Conservation (phyloP, 2,797 vertebrate genomes). For the Peromyscus nudipes region DNA sequence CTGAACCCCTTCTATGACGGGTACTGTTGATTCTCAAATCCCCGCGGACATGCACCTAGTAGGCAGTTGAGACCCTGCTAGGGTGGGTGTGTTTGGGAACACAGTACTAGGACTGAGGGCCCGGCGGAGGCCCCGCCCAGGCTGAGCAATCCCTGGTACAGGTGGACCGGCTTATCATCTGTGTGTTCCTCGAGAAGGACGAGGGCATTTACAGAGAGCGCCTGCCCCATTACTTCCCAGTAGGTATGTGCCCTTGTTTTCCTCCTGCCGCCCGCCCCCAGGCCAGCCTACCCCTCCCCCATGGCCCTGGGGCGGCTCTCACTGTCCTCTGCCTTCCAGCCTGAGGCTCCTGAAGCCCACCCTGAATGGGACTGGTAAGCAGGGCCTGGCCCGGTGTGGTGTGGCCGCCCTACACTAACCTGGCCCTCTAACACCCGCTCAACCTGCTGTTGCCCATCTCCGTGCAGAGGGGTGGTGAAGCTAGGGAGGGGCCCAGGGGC, state of each 20-base stretch:
- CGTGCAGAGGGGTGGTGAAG: constrained; percentile 5
- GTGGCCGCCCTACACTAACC: constrained; percentile 69
- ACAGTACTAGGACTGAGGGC: background rate
- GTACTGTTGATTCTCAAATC: too few relatives aligned
- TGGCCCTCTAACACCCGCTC: constrained; percentile 51
- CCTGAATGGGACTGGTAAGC: constrained; percentile 83
- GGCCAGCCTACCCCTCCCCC: background rate
- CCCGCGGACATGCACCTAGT: too few relatives aligned
- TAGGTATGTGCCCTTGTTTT: constrained; percentile 85
- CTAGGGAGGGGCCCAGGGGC: background rate
- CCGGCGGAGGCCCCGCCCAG: rapidly evolving
- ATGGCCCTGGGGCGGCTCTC: constrained; percentile 17
- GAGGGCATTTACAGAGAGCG: constrained; percentile 91
- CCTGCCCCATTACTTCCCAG: constrained; percentile 93
- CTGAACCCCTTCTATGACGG: background rate
- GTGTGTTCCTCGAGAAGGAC: constrained; percentile 93
- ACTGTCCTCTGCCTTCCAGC: constrained; percentile 85
- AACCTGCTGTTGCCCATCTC: background rate
- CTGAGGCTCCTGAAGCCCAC: constrained; percentile 75
- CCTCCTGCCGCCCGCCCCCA: rapidly evolving
- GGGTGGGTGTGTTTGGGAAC: background rate
- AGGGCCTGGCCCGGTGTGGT: constrained; percentile 4
- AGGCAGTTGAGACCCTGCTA: background rate
- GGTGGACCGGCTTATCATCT: constrained; percentile 95
- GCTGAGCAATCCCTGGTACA: constrained; percentile 78